These are phyloP conservation scores for Heliconius melpomene DNA, from an alignment of 1,140 invertebrate species.

Conservation along the genomic window DNA sequence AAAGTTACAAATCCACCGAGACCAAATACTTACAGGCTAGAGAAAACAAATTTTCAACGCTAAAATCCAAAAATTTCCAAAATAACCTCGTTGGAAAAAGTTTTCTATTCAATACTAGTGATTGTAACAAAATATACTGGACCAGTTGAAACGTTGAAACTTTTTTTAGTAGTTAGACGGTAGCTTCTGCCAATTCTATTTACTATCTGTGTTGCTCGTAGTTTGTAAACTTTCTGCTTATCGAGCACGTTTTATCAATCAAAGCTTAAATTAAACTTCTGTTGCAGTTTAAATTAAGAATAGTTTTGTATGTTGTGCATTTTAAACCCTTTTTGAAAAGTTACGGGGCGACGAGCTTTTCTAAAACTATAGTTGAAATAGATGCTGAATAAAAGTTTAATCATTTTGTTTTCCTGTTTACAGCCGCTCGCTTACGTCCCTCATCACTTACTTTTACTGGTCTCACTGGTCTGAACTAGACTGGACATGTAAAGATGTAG, in stretches of 20 bases:
- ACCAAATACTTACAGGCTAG: neutral
- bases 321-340: neutral
- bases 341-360: neutral
- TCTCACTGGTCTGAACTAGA: too few relatives aligned
- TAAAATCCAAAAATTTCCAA: constrained; percentile 1
- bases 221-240: neutral
- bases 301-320: neutral
- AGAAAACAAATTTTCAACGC: neutral
- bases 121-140: constrained; percentile 9
- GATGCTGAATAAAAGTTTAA: neutral
- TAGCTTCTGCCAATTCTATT: constrained; percentile 6
- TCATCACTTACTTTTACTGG: too few relatives aligned
- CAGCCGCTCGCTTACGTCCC: too few relatives aligned
- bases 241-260: constrained; percentile 3
- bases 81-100: neutral
- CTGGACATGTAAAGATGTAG: too few relatives aligned
- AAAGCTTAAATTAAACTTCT: constrained; percentile 7
- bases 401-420: too few relatives aligned
- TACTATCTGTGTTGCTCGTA: constrained; percentile 5
- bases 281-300: neutral
- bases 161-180: constrained; percentile 2
- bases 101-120: constrained; percentile 1
- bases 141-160: neutral
- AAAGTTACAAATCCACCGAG: neutral
- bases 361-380: neutral